Conservation (phyloP, 2,113 vertebrate genomes). For the Cryptotis parvus region DNA sequence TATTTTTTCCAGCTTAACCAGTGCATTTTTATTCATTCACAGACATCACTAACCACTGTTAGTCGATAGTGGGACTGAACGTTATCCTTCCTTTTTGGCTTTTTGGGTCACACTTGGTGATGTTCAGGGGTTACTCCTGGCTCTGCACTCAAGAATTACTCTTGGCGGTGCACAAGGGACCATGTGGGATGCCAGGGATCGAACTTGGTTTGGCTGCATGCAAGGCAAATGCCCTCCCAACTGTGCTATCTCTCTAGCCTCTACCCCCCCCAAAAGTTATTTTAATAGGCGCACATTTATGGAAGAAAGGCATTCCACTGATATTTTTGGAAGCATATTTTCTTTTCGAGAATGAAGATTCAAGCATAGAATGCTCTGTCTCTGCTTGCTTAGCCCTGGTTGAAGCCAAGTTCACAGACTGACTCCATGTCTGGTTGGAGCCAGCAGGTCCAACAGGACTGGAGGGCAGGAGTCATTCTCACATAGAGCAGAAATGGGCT, state of each 20-base stretch:
- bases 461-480: background rate
- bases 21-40: slow-evolving; percentile 1
- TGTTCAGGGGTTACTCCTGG: no score
- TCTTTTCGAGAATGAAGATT: slow-evolving; percentile 26
- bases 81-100: no score
- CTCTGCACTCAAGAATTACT: no score
- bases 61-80: background rate
- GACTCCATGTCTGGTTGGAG: background rate
- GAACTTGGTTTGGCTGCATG: no score
- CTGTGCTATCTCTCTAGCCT: no score
- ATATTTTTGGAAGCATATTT: background rate
- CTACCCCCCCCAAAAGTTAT: slow-evolving; percentile 42
- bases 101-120: no score
- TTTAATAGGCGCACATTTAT: slow-evolving; percentile 29
- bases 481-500: background rate
- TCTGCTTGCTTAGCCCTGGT: background rate
- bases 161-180: no score
- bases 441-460: background rate
- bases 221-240: no score
- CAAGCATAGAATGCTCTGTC: slow-evolving; percentile 34
- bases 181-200: no score
- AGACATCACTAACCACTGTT: slow-evolving; percentile 30
- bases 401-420: slow-evolving; percentile 24
- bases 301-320: slow-evolving; percentile 40
- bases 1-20: no score